A percentile compares a stretch with the other conserved stretches of the same genome.
phyloP scores from a whole-genome alignment of 2,113 vertebrate genomes.

The Calidris pygmaea region DNA sequence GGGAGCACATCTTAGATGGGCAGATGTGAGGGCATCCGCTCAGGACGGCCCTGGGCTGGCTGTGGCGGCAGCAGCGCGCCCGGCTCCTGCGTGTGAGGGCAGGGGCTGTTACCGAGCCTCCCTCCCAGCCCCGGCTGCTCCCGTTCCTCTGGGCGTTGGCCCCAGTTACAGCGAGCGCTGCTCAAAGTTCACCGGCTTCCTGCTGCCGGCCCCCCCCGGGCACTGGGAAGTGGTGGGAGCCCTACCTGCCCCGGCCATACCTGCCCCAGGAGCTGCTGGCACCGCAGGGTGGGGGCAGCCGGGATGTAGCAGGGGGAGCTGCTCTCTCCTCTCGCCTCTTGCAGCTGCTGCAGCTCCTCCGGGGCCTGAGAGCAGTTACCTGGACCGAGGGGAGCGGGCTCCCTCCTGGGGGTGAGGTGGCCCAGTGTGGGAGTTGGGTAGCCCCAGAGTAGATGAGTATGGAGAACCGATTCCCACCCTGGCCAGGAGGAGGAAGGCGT shows the following conservation, averaged over 20 bases:
- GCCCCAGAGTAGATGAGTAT: background rate
- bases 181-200: background rate
- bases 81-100: rapidly evolving
- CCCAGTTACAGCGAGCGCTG: background rate
- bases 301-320: rapidly evolving
- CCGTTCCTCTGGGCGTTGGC: constrained; percentile 1
- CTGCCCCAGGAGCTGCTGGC: background rate
- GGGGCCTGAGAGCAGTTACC: background rate
- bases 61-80: rapidly evolving
- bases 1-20: background rate
- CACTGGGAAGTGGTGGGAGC: background rate
- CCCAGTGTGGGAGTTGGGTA: background rate
- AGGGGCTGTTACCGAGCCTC: background rate
- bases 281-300: rapidly evolving
- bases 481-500: background rate
- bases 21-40: rapidly evolving
- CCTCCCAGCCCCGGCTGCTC: background rate
- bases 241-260: background rate
- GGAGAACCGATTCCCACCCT: background rate
- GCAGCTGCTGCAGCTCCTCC: background rate
- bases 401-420: background rate
- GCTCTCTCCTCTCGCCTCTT: rapidly evolving
- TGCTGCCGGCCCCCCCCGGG: background rate
- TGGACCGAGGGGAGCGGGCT: background rate
- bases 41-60: background rate